Base-by-base conservation (phyloP, 1,140 invertebrate species). In the Zelostemma sp. region DNA sequence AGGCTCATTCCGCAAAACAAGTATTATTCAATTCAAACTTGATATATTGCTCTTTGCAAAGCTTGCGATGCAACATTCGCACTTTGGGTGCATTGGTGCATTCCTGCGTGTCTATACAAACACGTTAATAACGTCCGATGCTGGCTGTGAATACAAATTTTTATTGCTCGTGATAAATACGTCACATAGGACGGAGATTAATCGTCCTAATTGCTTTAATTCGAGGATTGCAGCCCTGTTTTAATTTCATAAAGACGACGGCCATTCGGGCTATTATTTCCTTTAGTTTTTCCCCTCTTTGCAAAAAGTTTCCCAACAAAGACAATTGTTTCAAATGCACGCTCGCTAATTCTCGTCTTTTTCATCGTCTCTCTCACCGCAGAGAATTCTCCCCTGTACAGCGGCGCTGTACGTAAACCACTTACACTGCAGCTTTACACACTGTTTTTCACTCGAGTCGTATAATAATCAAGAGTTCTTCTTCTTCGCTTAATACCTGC, bases 11-110 rank as follows among this genome's bases (percentile, higher is more conserved):
- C 53, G 53, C 57, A 16, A 50, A 68, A 68, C 61, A 55, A 62
- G 61, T 68, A 75, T 76, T 73, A 76, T 76, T 73, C 73, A 75
- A 76, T 76, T 76, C 73, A 66, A 75, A 75, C 72, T 74, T 67
- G 72, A 75, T 63, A 68, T 61, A 68, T 72, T 50, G 46, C 38
- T 15, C 38, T 21, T 17, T 41, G 56, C 55, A 50, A 53, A 68
- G 54, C 61, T 35, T 15, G 48, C 68, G 40, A 46, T 35, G 31
- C 31, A 68, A 68, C 55, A 56, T 49, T 70, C 41, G 53, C 62
- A 57, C 41, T 59, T 57, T 59, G 54, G 45, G 31, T 12, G 19
- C 9, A n/a, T n/a, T n/a, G n/a, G n/a, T n/a, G n/a, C n/a, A 50
- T 35, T 17, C 28, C 12, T 50, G 21, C 28, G 28, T 33, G 28